Base-by-base conservation (phyloP, 37 sponge, comb jelly and placozoan species). In the Amphimedon queenslandica region DNA sequence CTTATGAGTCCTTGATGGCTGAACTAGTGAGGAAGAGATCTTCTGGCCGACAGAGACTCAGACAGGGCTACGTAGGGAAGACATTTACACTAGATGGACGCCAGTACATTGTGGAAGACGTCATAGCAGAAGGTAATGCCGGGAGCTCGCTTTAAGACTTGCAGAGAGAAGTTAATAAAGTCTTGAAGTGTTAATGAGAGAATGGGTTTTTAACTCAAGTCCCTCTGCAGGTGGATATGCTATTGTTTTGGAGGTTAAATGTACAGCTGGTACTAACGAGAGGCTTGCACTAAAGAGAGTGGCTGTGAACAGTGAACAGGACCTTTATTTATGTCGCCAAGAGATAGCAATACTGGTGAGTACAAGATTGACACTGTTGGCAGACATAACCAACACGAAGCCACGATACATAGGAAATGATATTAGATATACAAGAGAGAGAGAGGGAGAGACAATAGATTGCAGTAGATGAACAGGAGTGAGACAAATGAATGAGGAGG, bases 301-400 rank as follows among this genome's bases (percentile, higher is more conserved):
- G 67, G 77, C 84, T 33, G 96, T 95, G 6, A 95, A 95, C 78
- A 87, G 80, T 61, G 83, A 82, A 38, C 37, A 36, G 1, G 96
- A 95, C 78, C 64, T 95, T 27, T 82, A 69, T 16, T 63, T 84
- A 37, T 78, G 79, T 67, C 80, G 76, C 37, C 86, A 91, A 57
- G 96, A 95, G 42, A 91, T 95, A 32, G 76, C 83, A 35, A 71
- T 95, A n/a, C 81, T 86, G 77, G 96, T 95, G 42, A 79, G 88
- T 82, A 13, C n/a, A n/a, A n/a, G n/a, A n/a, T n/a, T n/a, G n/a
- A n/a, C n/a, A n/a, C n/a, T n/a, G n/a, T n/a, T n/a, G n/a, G n/a
- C n/a, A n/a, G n/a, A n/a, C n/a, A n/a, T n/a, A n/a, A n/a, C n/a
- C n/a, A n/a, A n/a, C n/a, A n/a, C n/a, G n/a, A n/a, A n/a, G n/a